phyloP scores from a whole-genome alignment of 2,888 invertebrate genomes.

The Auanema sp. region DNA sequence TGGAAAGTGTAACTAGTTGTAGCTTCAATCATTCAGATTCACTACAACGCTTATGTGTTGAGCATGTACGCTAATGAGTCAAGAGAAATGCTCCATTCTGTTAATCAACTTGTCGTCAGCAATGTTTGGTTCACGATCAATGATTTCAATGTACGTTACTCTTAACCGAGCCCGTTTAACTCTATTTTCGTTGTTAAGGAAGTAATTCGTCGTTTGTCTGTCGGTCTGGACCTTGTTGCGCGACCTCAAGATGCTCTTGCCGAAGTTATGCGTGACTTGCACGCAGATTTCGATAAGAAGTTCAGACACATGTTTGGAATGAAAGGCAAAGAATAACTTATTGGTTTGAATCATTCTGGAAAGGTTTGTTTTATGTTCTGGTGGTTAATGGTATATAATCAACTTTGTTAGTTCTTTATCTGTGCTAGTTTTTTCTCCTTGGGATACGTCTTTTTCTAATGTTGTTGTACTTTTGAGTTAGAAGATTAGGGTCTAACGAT shows the following conservation, averaged over 20 bases:
- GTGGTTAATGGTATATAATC: too few relatives aligned
- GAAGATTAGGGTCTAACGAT: too few relatives aligned
- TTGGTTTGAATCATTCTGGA: too few relatives aligned
- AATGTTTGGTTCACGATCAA: conserved; percentile 54
- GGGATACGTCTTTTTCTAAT: too few relatives aligned
- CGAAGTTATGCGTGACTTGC: conserved; percentile 43
- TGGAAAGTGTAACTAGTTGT: neutral
- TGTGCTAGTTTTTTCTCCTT: too few relatives aligned
- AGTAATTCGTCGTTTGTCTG: conserved; percentile 41
- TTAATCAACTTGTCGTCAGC: conserved; percentile 45
- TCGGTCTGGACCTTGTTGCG: conserved; percentile 45
- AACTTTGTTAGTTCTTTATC: too few relatives aligned
- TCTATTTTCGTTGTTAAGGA: conserved; percentile 22
- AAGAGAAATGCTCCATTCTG: conserved; percentile 29
- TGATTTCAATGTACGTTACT: conserved; percentile 51
- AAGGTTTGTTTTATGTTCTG: too few relatives aligned
- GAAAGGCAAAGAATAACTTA: conserved; percentile 14
- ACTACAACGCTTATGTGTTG: conserved; percentile 56
- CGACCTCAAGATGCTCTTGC: conserved; percentile 48
- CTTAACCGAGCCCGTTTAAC: neutral
- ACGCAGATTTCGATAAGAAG: conserved; percentile 54
- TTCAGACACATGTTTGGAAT: conserved; percentile 60
- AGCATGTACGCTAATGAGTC: conserved; percentile 59
- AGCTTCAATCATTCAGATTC: conserved; percentile 26
- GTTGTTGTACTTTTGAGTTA: too few relatives aligned